Conservation (phyloP, 1,140 invertebrate species). For the Himalopsyche phryganea region DNA sequence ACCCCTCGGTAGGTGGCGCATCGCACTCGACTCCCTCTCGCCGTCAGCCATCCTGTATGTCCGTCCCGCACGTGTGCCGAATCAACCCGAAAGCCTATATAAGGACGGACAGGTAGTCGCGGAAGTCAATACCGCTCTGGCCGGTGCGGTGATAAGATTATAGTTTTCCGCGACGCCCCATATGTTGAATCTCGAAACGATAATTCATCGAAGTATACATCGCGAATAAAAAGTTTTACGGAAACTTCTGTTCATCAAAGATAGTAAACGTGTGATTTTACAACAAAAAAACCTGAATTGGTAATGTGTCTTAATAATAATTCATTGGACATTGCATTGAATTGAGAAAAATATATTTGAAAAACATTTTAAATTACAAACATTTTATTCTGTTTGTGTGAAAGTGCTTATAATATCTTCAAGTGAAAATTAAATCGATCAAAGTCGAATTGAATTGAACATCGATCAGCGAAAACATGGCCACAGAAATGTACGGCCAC, state of each 20-base stretch:
- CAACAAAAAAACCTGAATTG: too few species aligned
- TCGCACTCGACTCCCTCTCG: background rate
- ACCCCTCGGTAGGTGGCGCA: background rate
- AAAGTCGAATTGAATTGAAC: too few species aligned
- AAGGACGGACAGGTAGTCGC: slow-evolving; percentile 26
- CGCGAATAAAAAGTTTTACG: slow-evolving; percentile 5
- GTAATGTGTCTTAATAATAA: too few species aligned
- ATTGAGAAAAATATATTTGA: background rate
- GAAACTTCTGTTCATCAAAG: too few species aligned
- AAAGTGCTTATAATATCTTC: too few species aligned
- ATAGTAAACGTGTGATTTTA: too few species aligned
- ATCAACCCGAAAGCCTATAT: slow-evolving; percentile 27
- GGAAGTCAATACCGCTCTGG: slow-evolving; percentile 25
- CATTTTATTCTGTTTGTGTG: too few species aligned
- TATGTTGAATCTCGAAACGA: background rate
- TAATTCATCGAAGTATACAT: slow-evolving; percentile 12
- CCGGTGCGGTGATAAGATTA: slow-evolving; percentile 22
- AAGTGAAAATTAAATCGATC: too few species aligned
- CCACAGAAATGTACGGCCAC: slow-evolving; percentile 51
- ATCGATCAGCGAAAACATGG: too few species aligned
- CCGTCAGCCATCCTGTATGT: background rate
- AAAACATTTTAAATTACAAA: background rate
- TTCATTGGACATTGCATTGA: too few species aligned
- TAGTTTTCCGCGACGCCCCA: background rate
- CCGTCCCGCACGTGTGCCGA: slow-evolving; percentile 15